Base-by-base conservation (phyloP, 2,888 invertebrate species). In the Dastarcus helophoroides region DNA sequence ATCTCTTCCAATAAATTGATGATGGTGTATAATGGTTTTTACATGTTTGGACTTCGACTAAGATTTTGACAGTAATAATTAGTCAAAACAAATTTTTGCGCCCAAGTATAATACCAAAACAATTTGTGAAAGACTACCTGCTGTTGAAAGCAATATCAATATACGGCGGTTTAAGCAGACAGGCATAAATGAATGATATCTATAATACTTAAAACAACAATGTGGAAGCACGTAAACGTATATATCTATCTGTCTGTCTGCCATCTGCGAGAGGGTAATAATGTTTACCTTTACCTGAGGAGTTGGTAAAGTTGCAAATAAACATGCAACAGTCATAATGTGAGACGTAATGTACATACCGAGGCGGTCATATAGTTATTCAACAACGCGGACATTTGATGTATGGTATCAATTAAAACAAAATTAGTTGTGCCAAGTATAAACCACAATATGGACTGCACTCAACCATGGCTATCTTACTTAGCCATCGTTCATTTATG, bases 381-480 rank as follows among this genome's bases (percentile, higher is more conserved):
- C 19, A 17, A 6, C 19, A 17, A 17, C 19, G n/a, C 19, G 19
- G n/a, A 17, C 19, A n/a, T 17, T n/a, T 17, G 19, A 17, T 17
- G 19, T n/a, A 17, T 17, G n/a, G 19, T 17, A n/a, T 17, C 19
- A 17, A 17, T 17, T n/a, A n/a, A n/a, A n/a, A n/a, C n/a, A n/a
- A n/a, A n/a, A n/a, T n/a, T 17, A 17, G 19, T 17, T 17, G 19
- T 17, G 19, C 19, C n/a, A n/a, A n/a, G 19, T 17, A 17, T 17
- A 7, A 17, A n/a, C 19, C 19, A 17, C 19, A 17, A 17, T 17
- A 17, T 17, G 19, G 6, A 7, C 19, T 17, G 19, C 19, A 17
- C 19, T 17, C 6, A n/a, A n/a, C 19, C 19, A 17, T 17, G 19
- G 6, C 19, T 17, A 17, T 17, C 19, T 17, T n/a, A n/a, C 6